These are phyloP conservation scores for Cyprinella venusta DNA, from an alignment of 2,797 vertebrate genomes.

Conservation along the genomic window DNA sequence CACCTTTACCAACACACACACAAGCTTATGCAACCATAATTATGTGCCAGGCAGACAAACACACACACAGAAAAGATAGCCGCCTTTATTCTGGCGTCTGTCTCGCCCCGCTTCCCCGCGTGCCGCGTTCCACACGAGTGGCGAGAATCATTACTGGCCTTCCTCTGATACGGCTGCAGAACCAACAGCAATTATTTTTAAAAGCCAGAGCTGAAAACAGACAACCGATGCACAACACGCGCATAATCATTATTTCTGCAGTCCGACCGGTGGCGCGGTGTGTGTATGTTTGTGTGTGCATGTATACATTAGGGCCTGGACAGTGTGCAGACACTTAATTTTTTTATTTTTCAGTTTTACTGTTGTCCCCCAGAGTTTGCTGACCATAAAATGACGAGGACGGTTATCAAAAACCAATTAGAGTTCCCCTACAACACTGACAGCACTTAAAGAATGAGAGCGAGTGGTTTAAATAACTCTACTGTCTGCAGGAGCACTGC, in stretches of 20 bases:
- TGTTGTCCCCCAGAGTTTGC: slow-evolving; percentile 67
- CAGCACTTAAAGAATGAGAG: slow-evolving; percentile 72
- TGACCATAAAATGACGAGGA: slow-evolving; percentile 78
- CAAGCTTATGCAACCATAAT: slow-evolving; percentile 46
- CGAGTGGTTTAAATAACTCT: slow-evolving; percentile 13
- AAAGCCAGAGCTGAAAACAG: slow-evolving; percentile 74
- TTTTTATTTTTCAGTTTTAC: slow-evolving; percentile 43
- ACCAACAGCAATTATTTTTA: slow-evolving; percentile 83
- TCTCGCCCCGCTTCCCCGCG: slow-evolving; percentile 49
- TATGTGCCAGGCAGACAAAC: slow-evolving; percentile 43
- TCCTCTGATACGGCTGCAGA: slow-evolving; percentile 74
- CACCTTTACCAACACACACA: slow-evolving; percentile 19
- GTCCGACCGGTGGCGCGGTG: slow-evolving; percentile 16
- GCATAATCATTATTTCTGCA: slow-evolving; percentile 74
- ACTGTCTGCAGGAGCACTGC: slow-evolving; percentile 11
- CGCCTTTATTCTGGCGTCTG: slow-evolving; percentile 28
- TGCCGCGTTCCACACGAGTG: slow-evolving; percentile 67
- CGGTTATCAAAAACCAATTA: slow-evolving; percentile 79
- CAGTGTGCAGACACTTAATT: slow-evolving; percentile 72
- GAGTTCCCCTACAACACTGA: slow-evolving; percentile 73
- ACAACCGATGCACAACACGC: slow-evolving; percentile 61
- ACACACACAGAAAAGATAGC: slow-evolving; percentile 37
- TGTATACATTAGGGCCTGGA: slow-evolving; percentile 56
- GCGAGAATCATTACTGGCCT: slow-evolving; percentile 77
- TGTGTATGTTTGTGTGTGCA: not conserved